Percentiles rank a stretch among this genome's conserved stretches.
These are phyloP conservation scores for Argyresthia goedartella DNA, from an alignment of 2,888 invertebrate species.

Conservation along the genomic window DNA sequence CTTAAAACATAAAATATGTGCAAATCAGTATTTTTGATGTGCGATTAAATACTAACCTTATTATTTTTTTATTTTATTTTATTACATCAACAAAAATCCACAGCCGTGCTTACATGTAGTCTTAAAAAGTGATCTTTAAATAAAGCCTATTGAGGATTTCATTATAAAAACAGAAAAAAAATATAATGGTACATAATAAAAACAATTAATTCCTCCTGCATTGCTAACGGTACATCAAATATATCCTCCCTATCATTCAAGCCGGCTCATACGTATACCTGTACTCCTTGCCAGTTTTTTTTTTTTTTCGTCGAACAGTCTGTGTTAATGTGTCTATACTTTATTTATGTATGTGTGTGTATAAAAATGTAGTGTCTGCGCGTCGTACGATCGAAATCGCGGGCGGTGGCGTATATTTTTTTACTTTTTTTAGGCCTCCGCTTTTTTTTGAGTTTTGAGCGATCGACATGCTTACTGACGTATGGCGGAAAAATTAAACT, in stretches of 20 bases:
- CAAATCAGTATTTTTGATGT: too few species aligned
- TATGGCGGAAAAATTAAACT: too few species aligned
- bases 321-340: constrained; percentile 21
- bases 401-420: neutral
- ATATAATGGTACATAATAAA: too few species aligned
- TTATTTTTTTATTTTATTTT: too few species aligned
- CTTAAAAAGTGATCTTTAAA: too few species aligned
- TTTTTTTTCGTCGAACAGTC: constrained; percentile 1
- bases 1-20: too few species aligned
- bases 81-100: too few species aligned
- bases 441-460: neutral
- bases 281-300: constrained; percentile 18
- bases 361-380: neutral
- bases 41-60: too few species aligned
- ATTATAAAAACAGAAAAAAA: too few species aligned
- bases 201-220: neutral
- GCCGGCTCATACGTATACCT: constrained; percentile 25
- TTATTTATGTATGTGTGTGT: constrained; percentile 9
- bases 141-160: too few species aligned
- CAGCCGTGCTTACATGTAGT: too few species aligned
- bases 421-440: neutral
- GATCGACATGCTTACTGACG: neutral
- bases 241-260: constrained; percentile 25
- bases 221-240: neutral
- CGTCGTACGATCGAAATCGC: neutral